phyloP scores from a whole-genome alignment of 1,140 invertebrate species.

The Drosophila burlai region DNA sequence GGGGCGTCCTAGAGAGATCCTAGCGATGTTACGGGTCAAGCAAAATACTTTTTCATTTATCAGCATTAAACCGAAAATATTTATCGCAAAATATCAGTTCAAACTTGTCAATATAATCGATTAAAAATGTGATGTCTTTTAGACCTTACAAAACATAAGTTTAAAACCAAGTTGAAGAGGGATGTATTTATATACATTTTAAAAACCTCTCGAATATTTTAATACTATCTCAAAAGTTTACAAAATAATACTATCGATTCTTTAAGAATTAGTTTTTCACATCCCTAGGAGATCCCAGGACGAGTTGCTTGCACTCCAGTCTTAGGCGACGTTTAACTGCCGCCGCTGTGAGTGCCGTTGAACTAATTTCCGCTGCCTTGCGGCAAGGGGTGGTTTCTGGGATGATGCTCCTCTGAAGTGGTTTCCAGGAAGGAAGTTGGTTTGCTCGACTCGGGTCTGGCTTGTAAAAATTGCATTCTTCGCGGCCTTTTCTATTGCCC shows the following conservation, averaged over 20 bases:
- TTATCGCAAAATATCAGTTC: background rate
- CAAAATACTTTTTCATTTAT: constrained; percentile 4
- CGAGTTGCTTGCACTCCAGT: constrained; percentile 25
- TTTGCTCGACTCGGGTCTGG: constrained; percentile 33
- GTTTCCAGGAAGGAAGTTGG: constrained; percentile 46
- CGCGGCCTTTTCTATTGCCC: constrained; percentile 28
- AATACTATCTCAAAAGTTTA: too few species aligned
- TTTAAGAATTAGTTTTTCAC: background rate
- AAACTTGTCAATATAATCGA: background rate
- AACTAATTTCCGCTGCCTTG: constrained; percentile 71
- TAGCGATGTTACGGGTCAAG: constrained; percentile 19
- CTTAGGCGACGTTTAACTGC: constrained; percentile 68
- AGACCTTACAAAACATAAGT: background rate
- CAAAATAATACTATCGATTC: background rate
- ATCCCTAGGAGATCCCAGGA: constrained; percentile 28
- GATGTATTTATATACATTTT: background rate
- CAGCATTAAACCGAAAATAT: too few species aligned
- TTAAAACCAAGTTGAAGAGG: background rate
- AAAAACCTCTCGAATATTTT: too few species aligned
- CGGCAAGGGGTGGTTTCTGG: constrained; percentile 34
- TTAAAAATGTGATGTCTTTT: too few species aligned
- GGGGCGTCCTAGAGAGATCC: constrained; percentile 7
- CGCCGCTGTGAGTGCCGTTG: constrained; percentile 68
- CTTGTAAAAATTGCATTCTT: constrained; percentile 53
- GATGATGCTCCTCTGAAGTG: constrained; percentile 22